phyloP scores from a whole-genome alignment of 2,797 vertebrate genomes.

The Heliangelus exortis region DNA sequence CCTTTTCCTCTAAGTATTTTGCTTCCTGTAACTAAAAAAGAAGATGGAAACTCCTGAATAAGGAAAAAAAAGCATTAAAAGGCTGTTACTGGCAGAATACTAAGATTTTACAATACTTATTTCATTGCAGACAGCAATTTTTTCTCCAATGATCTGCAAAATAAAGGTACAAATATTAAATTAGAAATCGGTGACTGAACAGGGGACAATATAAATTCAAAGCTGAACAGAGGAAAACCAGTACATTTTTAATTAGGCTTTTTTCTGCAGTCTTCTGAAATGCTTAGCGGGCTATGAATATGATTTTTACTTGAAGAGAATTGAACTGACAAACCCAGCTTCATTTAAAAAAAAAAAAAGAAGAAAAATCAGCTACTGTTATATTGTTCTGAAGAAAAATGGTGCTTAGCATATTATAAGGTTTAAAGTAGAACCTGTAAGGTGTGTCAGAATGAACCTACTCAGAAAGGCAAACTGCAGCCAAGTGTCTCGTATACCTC shows the following conservation, averaged over 20 bases:
- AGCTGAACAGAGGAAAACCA: neutral
- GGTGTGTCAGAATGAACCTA: neutral
- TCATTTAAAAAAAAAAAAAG: too few relatives aligned
- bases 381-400: neutral
- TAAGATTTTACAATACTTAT: neutral
- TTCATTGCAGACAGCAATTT: neutral
- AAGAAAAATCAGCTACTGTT: neutral
- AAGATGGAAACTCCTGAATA: neutral
- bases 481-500: neutral
- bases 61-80: neutral
- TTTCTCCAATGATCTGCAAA: neutral
- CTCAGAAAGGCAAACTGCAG: neutral
- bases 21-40: neutral
- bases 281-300: neutral
- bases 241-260: neutral
- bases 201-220: neutral
- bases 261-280: neutral
- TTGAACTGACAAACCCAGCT: neutral
- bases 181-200: neutral
- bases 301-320: neutral
- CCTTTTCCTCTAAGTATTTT: neutral
- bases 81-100: neutral
- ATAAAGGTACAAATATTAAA: neutral
- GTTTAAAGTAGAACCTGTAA: neutral
- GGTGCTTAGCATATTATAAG: neutral